phyloP scores from a whole-genome alignment of 2,797 vertebrate genomes.

The Thalassophryne amazonica region DNA sequence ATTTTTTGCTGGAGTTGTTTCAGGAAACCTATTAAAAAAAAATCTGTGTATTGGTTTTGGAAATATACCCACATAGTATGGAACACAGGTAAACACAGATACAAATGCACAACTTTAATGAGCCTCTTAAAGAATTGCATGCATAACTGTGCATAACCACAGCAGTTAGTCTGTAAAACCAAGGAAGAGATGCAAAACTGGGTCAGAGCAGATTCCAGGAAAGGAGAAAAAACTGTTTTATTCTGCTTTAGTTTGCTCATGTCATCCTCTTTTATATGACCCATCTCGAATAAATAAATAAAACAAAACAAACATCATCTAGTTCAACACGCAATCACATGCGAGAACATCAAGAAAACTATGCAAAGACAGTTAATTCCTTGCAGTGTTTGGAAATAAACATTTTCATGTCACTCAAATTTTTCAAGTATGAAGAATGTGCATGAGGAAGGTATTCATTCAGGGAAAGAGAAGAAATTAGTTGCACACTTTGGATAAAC shows the following conservation, averaged over 20 bases:
- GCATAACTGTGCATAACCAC: not conserved
- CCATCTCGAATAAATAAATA: too few relatives aligned
- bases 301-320: too few relatives aligned
- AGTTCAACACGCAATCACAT: too few relatives aligned
- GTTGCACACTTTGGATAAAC: not conserved
- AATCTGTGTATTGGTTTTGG: constrained; percentile 39
- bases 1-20: too few relatives aligned
- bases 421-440: not conserved
- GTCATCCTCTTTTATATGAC: constrained; percentile 20
- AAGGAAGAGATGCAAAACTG: constrained; percentile 24
- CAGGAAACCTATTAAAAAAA: constrained; percentile 53
- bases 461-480: not conserved
- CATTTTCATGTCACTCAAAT: not conserved
- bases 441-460: not conserved
- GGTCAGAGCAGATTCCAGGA: constrained; percentile 29
- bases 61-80: constrained; percentile 26
- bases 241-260: constrained; percentile 6
- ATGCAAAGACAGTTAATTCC: not conserved
- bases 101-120: constrained; percentile 14
- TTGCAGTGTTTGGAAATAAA: not conserved
- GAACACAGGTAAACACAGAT: not conserved
- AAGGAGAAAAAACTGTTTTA: constrained; percentile 6
- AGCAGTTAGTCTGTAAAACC: too few relatives aligned
- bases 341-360: too few relatives aligned
- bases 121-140: constrained; percentile 6